Evolutionary conservation across 2,797 vertebrate genomes (phyloP), one percentile per base, ranked within the genome.

Genomic region (Tapera naevia): DNA sequence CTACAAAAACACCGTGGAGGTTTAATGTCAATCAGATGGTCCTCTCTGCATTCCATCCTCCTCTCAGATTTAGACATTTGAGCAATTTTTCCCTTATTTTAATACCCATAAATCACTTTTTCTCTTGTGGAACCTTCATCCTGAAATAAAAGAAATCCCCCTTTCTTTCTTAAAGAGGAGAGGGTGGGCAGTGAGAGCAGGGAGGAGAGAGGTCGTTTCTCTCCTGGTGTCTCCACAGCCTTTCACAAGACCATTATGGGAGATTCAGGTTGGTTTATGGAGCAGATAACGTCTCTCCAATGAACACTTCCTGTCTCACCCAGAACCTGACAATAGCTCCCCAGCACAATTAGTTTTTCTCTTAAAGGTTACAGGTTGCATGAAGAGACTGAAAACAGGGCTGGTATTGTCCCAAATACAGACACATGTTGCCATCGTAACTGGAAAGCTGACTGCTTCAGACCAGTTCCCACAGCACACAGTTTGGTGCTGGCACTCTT

Each of bases 1-100:
- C 99, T 99, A 97, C n/a, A 94, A 89, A 88, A 94, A 93, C 72
- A 95, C 64, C 78, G 74, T 0, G 0, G 48, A 94, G 53, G 35
- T 82, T 95, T 50, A 65, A 61, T 2, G 11, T 45, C 81, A 79
- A 21, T 81, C 48, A 48, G 89, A 33, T 3, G 0, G 66, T 32
- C 32, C 50, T 74, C 22, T 76, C 37, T 54, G 23, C 1, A 0
- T 35, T 73, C 28, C 76, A 25, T 48, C 17, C 0, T 65, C 46
- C 45, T 56, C 60, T 69, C 33, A 39, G 13, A 65, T 67, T 87
- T 65, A 83, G 41, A 80, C 9, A 54, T 58, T 24, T 54, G 75
- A 58, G 67, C 15, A 35, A 71, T 17, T 46, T 39, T 13, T 8
- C 50, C 33, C 15, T 33, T 81, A 61, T 83, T 64, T 30, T 30